phyloP scores from a whole-genome alignment of 2,888 invertebrate species.

The Malacosoma neustria region DNA sequence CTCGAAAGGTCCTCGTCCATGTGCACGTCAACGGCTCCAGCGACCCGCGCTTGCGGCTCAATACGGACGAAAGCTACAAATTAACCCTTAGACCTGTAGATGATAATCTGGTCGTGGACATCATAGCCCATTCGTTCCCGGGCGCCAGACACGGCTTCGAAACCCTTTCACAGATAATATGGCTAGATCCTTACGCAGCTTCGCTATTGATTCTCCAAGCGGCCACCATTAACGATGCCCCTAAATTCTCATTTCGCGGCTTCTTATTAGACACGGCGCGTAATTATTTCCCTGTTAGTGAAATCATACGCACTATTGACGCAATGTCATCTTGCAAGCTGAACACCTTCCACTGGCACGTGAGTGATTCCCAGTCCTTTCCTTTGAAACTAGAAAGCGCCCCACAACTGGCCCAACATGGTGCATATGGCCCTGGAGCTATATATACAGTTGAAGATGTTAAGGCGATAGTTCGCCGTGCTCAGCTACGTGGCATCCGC shows the following conservation, averaged over 20 bases:
- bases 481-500: conserved; percentile 87
- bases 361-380: conserved; percentile 94
- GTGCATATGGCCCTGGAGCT: conserved; percentile 88
- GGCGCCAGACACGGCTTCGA: conserved; percentile 87
- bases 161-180: conserved; percentile 85
- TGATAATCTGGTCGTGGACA: conserved; percentile 71
- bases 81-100: conserved; percentile 72
- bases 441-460: conserved; percentile 83
- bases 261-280: conserved; percentile 93
- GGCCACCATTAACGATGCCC: conserved; percentile 83
- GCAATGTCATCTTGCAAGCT: conserved; percentile 93
- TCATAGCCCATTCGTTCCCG: conserved; percentile 81
- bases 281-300: conserved; percentile 86
- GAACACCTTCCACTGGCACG: conserved; percentile 95
- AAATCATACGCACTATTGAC: conserved; percentile 83
- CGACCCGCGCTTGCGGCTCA: conserved; percentile 75
- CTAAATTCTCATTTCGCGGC: conserved; percentile 86
- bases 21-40: conserved; percentile 70
- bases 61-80: conserved; percentile 85
- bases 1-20: conserved; percentile 59
- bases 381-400: conserved; percentile 85
- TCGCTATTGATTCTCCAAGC: conserved; percentile 78
- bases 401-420: conserved; percentile 86
- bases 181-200: conserved; percentile 82
- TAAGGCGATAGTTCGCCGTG: conserved; percentile 83